Percentiles rank a stretch among this genome's conserved stretches.
Conservation (phyloP, 37 sponge, comb jelly and placozoan genomes). For the Dysidea cf. avara region DNA sequence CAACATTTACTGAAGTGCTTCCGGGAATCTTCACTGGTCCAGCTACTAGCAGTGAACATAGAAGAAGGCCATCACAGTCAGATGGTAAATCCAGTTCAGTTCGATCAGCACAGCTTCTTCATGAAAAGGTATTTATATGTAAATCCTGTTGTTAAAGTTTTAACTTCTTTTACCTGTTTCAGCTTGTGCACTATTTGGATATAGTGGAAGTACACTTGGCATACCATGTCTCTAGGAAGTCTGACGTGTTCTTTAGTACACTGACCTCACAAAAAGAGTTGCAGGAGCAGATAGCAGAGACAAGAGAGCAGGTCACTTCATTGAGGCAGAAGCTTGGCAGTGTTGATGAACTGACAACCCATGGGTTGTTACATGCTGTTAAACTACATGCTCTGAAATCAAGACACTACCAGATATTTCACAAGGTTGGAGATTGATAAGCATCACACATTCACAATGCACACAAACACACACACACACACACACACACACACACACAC, state of each 20-base stretch:
- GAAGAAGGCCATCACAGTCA: not conserved
- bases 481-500: slow-evolving; percentile 25
- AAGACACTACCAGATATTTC: not conserved
- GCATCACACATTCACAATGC: not conserved
- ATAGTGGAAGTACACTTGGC: slow-evolving; percentile 90
- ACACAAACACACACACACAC: slow-evolving; percentile 1
- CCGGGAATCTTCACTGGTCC: slow-evolving; percentile 42
- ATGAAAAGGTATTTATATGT: slow-evolving; percentile 61
- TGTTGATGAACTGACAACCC: not conserved
- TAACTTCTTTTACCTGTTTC: slow-evolving; percentile 1
- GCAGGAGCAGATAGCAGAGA: slow-evolving; percentile 41
- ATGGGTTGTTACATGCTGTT: not conserved
- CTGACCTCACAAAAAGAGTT: slow-evolving; percentile 79
- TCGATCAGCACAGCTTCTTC: slow-evolving; percentile 65
- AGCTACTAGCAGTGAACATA: too few species aligned
- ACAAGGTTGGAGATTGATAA: not conserved
- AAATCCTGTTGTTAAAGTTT: not conserved
- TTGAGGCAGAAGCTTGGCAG: slow-evolving; percentile 4
- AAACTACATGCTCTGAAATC: not conserved
- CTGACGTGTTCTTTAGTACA: slow-evolving; percentile 91
- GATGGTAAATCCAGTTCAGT: not conserved
- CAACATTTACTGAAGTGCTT: slow-evolving; percentile 80
- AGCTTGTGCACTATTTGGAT: slow-evolving; percentile 95
- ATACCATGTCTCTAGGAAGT: slow-evolving; percentile 79
- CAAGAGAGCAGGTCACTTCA: slow-evolving; percentile 41